Percentiles rank a stretch among this genome's conserved stretches.
Conservation (phyloP, 2,888 invertebrate genomes). For the Stomorhina lunata region DNA sequence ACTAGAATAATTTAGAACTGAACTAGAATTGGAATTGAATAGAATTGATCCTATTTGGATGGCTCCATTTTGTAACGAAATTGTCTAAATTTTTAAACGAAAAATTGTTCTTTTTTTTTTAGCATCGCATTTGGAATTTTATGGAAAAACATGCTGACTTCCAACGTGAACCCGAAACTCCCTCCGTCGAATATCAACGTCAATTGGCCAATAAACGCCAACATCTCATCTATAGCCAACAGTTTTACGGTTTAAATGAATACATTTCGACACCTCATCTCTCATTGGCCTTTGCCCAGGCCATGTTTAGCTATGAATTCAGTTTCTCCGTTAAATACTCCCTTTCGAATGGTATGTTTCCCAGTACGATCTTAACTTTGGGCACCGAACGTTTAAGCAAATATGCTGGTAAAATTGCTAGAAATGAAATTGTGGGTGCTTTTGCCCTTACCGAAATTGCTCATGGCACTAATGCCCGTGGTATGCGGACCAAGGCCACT, state of each 20-base stretch:
- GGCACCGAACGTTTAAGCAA: constrained; percentile 84
- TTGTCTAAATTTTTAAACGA: not conserved
- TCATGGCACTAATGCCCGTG: constrained; percentile 94
- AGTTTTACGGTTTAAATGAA: constrained; percentile 80
- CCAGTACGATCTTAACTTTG: constrained; percentile 83
- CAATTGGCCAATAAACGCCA: constrained; percentile 82
- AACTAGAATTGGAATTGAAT: too few relatives aligned
- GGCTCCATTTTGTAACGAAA: not conserved
- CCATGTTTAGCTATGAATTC: constrained; percentile 82
- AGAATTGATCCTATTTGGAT: too few relatives aligned
- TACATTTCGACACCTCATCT: constrained; percentile 81
- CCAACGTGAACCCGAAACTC: constrained; percentile 80
- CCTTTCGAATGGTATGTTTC: constrained; percentile 85
- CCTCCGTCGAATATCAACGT: constrained; percentile 82
- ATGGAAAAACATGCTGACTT: constrained; percentile 83
- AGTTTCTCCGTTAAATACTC: constrained; percentile 85
- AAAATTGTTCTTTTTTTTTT: constrained; percentile 11
- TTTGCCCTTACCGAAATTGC: constrained; percentile 94
- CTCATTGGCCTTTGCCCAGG: constrained; percentile 81
- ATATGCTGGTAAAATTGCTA: constrained; percentile 79
- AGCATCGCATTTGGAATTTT: constrained; percentile 83
- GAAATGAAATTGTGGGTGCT: constrained; percentile 83
- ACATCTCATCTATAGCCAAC: constrained; percentile 84
- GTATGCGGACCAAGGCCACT: constrained; percentile 91
- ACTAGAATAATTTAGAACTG: too few relatives aligned